Evolutionary conservation across 2,113 vertebrate species (phyloP).

Genomic region (Cottus gobio): DNA sequence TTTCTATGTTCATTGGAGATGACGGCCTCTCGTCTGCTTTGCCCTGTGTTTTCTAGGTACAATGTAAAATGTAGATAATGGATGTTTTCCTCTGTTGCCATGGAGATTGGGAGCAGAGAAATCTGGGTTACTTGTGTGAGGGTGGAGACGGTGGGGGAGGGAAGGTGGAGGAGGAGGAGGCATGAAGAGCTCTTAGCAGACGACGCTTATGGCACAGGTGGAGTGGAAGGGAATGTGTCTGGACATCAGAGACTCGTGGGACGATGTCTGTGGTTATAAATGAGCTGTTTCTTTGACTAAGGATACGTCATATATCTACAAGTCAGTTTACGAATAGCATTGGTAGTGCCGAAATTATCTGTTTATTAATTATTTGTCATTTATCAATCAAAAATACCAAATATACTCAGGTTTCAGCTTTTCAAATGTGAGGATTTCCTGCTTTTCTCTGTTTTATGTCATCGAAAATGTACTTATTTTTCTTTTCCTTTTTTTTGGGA

Average conservation of each 20-base stretch:
- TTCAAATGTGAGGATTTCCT: not conserved
- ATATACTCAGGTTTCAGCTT: not conserved
- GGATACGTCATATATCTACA: not conserved
- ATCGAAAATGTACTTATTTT: not conserved
- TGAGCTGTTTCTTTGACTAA: not conserved
- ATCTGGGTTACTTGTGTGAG: constrained; percentile 75
- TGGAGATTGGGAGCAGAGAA: constrained; percentile 41
- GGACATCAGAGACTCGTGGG: constrained; percentile 64
- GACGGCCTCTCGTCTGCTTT: not conserved
- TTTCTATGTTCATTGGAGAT: not conserved
- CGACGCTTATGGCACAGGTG: constrained; percentile 69
- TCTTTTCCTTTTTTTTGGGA: not conserved
- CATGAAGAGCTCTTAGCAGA: constrained; percentile 54
- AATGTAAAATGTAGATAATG: not conserved
- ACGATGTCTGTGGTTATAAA: constrained; percentile 28
- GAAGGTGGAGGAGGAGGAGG: constrained; percentile 49
- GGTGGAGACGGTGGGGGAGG: constrained; percentile 55
- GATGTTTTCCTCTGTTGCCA: constrained; percentile 56
- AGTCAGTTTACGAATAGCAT: not conserved
- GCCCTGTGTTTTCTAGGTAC: not conserved
- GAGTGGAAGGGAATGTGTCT: constrained; percentile 82
- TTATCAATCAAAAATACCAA: not conserved
- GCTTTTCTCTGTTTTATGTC: not conserved
- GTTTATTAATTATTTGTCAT: not conserved
- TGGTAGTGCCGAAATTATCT: not conserved